Percentiles rank a stretch among this genome's conserved stretches.
These are phyloP conservation scores for Sanderia malayensis DNA, from an alignment of 30 jellyfish, hydroid and myxozoan species.

Conservation along the genomic window DNA sequence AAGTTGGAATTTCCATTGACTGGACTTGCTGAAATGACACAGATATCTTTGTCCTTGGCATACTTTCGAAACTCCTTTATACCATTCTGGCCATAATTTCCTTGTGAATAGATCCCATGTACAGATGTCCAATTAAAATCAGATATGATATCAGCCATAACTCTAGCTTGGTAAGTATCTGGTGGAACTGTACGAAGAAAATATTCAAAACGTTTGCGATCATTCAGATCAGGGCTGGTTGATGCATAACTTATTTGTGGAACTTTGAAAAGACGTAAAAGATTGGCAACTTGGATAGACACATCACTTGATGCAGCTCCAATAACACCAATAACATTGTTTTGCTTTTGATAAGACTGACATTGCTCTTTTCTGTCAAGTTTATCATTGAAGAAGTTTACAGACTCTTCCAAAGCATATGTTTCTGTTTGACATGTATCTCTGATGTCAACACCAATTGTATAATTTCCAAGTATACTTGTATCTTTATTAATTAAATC, in stretches of 20 bases:
- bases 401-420: conserved; percentile 69
- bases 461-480: conserved; percentile 18
- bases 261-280: conserved; percentile 63
- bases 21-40: conserved; percentile 36
- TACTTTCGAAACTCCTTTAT: conserved; percentile 48
- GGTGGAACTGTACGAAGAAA: conserved; percentile 89
- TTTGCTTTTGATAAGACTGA: conserved; percentile 3
- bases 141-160: conserved; percentile 58
- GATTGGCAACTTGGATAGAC: conserved; percentile 74
- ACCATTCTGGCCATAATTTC: conserved; percentile 83
- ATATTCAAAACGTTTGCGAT: conserved; percentile 65
- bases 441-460: conserved; percentile 45
- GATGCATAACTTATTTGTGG: conserved; percentile 92
- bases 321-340: conserved; percentile 58
- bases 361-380: conserved; percentile 23
- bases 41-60: conserved; percentile 40
- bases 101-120: conserved; percentile 57
- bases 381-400: conserved; percentile 32
- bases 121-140: conserved; percentile 70
- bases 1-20: conserved; percentile 27
- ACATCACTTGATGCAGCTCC: conserved; percentile 87
- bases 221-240: conserved; percentile 68
- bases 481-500: conserved; percentile 57
- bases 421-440: conserved; percentile 82
- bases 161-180: conserved; percentile 78